phyloP scores from a whole-genome alignment of 2,113 vertebrate species.

The Nyctereutes procyonoides region DNA sequence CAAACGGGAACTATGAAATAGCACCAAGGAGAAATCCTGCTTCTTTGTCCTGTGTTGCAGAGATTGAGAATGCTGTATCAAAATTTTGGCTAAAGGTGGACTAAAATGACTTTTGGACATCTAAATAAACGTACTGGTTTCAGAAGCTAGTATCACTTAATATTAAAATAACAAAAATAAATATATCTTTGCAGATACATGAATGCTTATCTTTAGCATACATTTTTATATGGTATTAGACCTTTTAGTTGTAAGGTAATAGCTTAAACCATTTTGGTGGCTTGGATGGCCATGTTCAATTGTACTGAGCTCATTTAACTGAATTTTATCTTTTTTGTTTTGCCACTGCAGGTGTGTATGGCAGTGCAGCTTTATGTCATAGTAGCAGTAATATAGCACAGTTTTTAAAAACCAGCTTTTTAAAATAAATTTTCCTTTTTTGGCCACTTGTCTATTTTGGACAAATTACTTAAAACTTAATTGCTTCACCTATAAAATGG shows the following conservation, averaged over 20 bases:
- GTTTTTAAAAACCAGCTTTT: not conserved
- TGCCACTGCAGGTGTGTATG: not conserved
- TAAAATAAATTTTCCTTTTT: not conserved
- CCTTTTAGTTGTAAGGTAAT: not conserved
- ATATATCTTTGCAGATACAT: slow-evolving; percentile 58
- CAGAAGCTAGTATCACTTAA: slow-evolving; percentile 60
- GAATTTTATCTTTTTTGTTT: not conserved
- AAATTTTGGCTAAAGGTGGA: not conserved
- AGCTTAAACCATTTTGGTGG: not conserved
- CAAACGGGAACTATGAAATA: not conserved
- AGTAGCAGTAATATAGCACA: not conserved
- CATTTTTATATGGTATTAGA: not conserved
- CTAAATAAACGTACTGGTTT: not conserved
- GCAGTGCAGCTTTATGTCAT: not conserved
- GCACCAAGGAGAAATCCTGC: not conserved
- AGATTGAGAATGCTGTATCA: not conserved
- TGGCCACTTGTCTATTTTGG: no score
- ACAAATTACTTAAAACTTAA: not conserved
- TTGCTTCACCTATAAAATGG: not conserved
- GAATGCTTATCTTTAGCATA: slow-evolving; percentile 28
- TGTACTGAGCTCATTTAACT: not conserved
- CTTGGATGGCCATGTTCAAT: not conserved
- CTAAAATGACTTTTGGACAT: slow-evolving; percentile 53
- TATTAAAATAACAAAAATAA: slow-evolving; percentile 56
- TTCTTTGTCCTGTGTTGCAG: not conserved